Evolutionary conservation across 2,888 invertebrate genomes (phyloP).

Genomic region (Cerceris rybyensis): DNA sequence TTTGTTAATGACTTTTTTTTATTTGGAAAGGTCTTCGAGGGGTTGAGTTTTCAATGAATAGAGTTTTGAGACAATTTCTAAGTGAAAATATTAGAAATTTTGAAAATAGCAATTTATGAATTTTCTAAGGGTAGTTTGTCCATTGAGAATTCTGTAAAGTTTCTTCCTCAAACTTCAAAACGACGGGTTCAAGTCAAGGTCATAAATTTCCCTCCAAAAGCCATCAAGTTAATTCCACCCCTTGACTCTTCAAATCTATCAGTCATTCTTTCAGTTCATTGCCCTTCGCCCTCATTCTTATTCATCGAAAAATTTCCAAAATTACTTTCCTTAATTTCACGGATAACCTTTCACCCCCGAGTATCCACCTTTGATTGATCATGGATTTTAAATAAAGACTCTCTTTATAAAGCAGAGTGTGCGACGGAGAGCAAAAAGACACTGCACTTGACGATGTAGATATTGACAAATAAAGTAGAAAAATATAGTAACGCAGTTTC

Average conservation of each 20-base stretch:
- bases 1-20: too few relatives aligned
- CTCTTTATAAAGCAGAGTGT: too few relatives aligned
- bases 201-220: too few relatives aligned
- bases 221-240: not conserved
- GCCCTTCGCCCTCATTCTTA: not conserved
- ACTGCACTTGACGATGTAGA: not conserved
- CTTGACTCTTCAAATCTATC: not conserved
- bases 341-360: not conserved
- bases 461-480: not conserved
- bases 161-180: not conserved
- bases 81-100: too few relatives aligned
- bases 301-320: not conserved
- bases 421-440: too few relatives aligned
- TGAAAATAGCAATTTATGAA: too few relatives aligned
- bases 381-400: not conserved
- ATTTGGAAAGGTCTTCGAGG: too few relatives aligned
- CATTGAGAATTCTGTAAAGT: not conserved
- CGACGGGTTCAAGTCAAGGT: too few relatives aligned
- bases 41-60: too few relatives aligned
- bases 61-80: too few relatives aligned
- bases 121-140: too few relatives aligned
- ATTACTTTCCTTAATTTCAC: not conserved
- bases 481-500: conserved; percentile 26
- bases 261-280: not conserved
- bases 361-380: not conserved